Conservation (phyloP, 2,888 invertebrate genomes). For the Lapara coniferarum region DNA sequence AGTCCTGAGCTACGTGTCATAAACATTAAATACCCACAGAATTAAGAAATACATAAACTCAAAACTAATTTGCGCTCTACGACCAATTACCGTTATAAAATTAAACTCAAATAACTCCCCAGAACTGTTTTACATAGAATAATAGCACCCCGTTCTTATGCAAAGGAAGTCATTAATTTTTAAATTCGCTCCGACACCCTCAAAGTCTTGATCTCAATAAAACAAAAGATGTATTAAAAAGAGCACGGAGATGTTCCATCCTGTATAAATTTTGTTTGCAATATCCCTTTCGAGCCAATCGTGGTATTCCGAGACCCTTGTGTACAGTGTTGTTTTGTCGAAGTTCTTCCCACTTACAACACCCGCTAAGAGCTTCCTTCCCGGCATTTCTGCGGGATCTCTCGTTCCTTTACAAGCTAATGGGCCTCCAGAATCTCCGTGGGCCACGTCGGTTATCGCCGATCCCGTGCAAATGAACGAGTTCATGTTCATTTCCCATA, state of each 20-base stretch:
- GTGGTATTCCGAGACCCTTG: slow-evolving; percentile 42
- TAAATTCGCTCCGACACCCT: slow-evolving; percentile 23
- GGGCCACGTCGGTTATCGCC: slow-evolving; percentile 48
- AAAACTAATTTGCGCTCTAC: not conserved
- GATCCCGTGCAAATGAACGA: slow-evolving; percentile 55
- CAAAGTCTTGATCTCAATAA: slow-evolving; percentile 37
- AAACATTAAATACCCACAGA: no score
- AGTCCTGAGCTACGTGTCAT: no score
- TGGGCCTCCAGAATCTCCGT: slow-evolving; percentile 70
- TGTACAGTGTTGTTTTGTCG: slow-evolving; percentile 54
- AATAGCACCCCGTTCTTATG: slow-evolving; percentile 44
- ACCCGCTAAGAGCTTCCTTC: slow-evolving; percentile 55
- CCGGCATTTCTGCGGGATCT: slow-evolving; percentile 44
- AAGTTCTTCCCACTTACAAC: slow-evolving; percentile 64
- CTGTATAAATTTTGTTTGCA: slow-evolving; percentile 20
- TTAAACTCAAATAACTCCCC: slow-evolving; percentile 29
- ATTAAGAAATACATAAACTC: not conserved
- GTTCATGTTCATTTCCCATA: slow-evolving; percentile 66
- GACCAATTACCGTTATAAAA: slow-evolving; percentile 5
- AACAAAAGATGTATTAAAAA: slow-evolving; percentile 57
- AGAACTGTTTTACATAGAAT: slow-evolving; percentile 47
- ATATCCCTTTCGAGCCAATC: slow-evolving; percentile 51
- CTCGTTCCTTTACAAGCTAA: slow-evolving; percentile 52
- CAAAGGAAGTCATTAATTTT: slow-evolving; percentile 44
- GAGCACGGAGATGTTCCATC: slow-evolving; percentile 39